These are phyloP conservation scores for Carpatolechia fugitivella DNA, from an alignment of 2,888 invertebrate genomes.

Conservation along the genomic window DNA sequence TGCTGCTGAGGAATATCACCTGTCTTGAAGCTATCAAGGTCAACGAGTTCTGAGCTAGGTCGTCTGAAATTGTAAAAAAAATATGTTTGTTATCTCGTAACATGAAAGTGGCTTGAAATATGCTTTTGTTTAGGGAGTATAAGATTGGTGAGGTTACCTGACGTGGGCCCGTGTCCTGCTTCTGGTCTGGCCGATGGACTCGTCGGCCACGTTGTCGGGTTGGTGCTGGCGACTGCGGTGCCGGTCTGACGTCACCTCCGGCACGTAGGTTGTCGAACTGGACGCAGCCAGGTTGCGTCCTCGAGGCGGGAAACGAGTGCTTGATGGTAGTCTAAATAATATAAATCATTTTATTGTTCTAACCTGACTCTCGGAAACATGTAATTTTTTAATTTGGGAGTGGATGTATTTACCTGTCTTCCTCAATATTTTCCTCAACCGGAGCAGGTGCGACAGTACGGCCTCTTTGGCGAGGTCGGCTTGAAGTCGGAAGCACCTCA, in stretches of 20 bases:
- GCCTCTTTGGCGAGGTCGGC: slow-evolving; percentile 70
- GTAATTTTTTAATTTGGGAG: no score
- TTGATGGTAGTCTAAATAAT: slow-evolving; percentile 83
- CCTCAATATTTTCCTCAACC: slow-evolving; percentile 74
- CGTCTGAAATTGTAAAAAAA: slow-evolving; percentile 67
- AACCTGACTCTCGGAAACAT: no score
- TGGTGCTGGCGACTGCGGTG: slow-evolving; percentile 60
- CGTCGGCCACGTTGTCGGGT: slow-evolving; percentile 67
- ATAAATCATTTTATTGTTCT: no score
- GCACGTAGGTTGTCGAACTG: slow-evolving; percentile 73
- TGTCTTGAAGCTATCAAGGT: slow-evolving; percentile 90
- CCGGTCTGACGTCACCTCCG: slow-evolving; percentile 65
- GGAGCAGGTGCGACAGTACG: slow-evolving; percentile 67
- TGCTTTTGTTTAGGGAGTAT: background rate
- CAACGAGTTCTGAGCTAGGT: slow-evolving; percentile 89
- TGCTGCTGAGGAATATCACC: slow-evolving; percentile 78
- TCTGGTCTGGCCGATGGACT: slow-evolving; percentile 70
- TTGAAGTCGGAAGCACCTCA: slow-evolving; percentile 80
- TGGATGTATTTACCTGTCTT: slow-evolving; percentile 73
- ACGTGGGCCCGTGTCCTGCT: slow-evolving; percentile 81
- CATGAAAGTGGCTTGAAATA: background rate
- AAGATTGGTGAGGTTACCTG: slow-evolving; percentile 50
- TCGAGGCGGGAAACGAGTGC: slow-evolving; percentile 91
- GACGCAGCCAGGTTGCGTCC: slow-evolving; percentile 70
- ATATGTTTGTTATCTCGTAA: background rate